A percentile compares a stretch with the other conserved stretches of the same genome.
These are phyloP conservation scores for Phataginus tricuspis DNA, from an alignment of 2,797 vertebrate genomes.

Conservation along the genomic window DNA sequence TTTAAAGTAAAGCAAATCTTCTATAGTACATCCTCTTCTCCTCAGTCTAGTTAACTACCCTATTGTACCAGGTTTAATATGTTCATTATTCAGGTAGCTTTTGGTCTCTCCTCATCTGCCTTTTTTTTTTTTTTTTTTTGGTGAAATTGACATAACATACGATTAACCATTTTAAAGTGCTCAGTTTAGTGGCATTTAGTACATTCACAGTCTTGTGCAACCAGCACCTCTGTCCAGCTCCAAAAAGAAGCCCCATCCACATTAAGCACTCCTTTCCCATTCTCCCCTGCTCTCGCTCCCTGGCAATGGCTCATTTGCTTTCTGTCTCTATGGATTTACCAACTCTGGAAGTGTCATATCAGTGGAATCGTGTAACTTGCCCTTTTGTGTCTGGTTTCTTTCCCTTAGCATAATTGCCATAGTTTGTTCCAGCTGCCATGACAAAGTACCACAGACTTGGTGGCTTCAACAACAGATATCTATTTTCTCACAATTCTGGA, in stretches of 20 bases:
- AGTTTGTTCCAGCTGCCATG: background rate
- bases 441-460: background rate
- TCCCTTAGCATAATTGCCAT: background rate
- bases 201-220: too few relatives aligned
- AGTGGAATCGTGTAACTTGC: background rate
- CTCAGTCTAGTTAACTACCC: background rate
- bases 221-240: background rate
- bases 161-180: too few relatives aligned
- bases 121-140: background rate
- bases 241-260: background rate
- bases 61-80: background rate
- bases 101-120: background rate
- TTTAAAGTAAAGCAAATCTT: too few relatives aligned
- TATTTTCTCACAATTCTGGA: background rate
- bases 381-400: background rate
- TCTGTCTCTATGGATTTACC: background rate
- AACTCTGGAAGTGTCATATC: background rate
- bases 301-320: background rate
- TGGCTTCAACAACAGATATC: background rate
- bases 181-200: background rate
- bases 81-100: background rate
- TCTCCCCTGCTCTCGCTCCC: background rate
- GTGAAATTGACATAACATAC: background rate
- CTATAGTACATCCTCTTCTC: background rate
- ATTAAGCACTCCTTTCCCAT: fast-evolving